Evolutionary conservation across 2,113 vertebrate species (phyloP).

Genomic region (Excalfactoria chinensis): DNA sequence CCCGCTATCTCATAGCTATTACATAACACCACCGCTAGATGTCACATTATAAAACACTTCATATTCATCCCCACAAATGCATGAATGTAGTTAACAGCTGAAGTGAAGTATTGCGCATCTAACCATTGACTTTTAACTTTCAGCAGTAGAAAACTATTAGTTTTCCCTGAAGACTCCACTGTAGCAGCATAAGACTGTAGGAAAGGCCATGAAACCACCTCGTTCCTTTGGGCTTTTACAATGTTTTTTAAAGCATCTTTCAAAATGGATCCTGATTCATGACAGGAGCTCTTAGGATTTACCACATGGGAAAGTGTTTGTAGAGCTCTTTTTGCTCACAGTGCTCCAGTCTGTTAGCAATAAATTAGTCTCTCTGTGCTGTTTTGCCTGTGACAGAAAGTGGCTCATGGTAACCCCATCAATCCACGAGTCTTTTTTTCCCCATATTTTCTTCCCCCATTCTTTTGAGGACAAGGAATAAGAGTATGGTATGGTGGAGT

Average conservation of each 20-base stretch:
- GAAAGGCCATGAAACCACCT: background rate
- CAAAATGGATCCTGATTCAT: background rate
- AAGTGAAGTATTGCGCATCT: background rate
- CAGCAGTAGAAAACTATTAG: background rate
- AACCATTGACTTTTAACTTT: background rate
- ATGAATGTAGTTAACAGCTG: fast-evolving
- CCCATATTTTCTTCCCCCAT: background rate
- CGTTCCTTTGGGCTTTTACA: background rate
- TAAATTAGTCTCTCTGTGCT: background rate
- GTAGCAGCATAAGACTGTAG: background rate
- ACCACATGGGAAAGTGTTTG: no score
- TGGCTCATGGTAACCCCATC: background rate
- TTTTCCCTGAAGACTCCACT: background rate
- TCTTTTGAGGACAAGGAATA: background rate
- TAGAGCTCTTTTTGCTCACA: background rate
- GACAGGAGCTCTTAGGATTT: background rate
- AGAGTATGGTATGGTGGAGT: background rate
- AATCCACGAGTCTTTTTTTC: background rate
- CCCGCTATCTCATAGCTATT: fast-evolving
- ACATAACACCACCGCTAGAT: background rate
- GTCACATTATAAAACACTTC: conserved; percentile 1
- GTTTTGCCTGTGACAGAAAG: background rate
- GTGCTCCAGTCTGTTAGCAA: background rate
- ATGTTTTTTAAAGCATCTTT: background rate
- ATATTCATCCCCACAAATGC: background rate